Conservation (phyloP, 1,140 invertebrate genomes). For the Sitobion miscanthi region DNA sequence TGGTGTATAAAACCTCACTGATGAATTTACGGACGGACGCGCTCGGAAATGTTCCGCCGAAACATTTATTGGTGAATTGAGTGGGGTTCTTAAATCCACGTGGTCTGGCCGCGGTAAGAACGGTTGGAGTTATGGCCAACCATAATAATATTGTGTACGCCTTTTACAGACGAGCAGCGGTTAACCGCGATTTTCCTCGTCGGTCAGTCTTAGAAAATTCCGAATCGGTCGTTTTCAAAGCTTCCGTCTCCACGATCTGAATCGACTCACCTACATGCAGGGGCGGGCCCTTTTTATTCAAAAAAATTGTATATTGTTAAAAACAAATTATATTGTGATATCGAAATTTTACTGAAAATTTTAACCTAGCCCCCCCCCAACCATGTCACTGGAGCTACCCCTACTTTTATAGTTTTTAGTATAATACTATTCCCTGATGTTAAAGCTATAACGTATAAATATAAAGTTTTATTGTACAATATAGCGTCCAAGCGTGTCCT, state of each 20-base stretch:
- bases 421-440: no score
- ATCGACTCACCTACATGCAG: no score
- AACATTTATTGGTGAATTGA: not conserved
- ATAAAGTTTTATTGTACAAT: not conserved
- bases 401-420: no score
- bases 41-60: not conserved
- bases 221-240: not conserved
- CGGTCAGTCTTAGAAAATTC: not conserved
- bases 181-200: not conserved
- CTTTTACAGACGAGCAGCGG: not conserved
- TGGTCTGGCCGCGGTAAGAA: not conserved
- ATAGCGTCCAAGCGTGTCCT: not conserved
- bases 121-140: not conserved
- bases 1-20: not conserved
- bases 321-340: no score
- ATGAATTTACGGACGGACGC: not conserved
- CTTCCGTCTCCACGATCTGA: not conserved
- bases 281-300: no score
- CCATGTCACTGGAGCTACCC: no score
- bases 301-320: no score
- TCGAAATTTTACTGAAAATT: no score
- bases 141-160: not conserved
- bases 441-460: no score
- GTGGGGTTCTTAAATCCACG: not conserved
- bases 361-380: no score